A percentile compares a stretch with the other conserved stretches of the same genome.
These are phyloP conservation scores for Platycheirus rosarum DNA, from an alignment of 2,888 invertebrate species.

Conservation along the genomic window DNA sequence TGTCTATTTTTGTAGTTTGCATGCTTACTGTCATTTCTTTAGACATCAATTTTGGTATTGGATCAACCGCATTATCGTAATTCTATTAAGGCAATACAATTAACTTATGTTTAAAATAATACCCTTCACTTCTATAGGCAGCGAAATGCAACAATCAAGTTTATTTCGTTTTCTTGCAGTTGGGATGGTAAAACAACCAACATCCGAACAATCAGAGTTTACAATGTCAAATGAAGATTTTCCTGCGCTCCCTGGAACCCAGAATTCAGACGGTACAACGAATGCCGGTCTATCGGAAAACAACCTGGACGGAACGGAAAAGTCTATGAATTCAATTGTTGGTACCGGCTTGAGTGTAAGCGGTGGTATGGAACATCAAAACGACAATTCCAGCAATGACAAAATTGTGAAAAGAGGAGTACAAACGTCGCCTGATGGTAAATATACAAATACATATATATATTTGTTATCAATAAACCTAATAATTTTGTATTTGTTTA, in stretches of 20 bases:
- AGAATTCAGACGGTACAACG: constrained; percentile 86
- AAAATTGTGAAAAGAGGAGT: constrained; percentile 90
- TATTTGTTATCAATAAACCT: too few species aligned
- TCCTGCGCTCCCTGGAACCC: constrained; percentile 98
- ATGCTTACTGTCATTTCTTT: too few species aligned
- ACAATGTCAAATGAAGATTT: constrained; percentile 99
- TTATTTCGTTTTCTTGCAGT: constrained; percentile 83
- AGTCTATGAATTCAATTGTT: constrained; percentile 81
- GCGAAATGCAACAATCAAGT: constrained; percentile 63
- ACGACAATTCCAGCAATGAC: constrained; percentile 83
- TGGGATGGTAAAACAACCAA: constrained; percentile 97
- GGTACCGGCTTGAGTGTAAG: constrained; percentile 78
- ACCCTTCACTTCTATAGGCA: constrained; percentile 47
- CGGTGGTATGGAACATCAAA: constrained; percentile 81
- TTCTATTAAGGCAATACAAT: constrained; percentile 27
- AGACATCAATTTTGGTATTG: neutral
- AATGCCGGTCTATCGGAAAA: constrained; percentile 80
- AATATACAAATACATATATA: too few species aligned
- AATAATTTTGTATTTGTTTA: neutral
- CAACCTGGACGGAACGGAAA: constrained; percentile 82
- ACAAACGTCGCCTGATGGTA: constrained; percentile 97
- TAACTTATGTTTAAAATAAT: constrained; percentile 29
- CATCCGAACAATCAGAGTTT: constrained; percentile 95
- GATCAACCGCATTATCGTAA: constrained; percentile 4
- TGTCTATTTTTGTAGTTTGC: neutral